phyloP scores from a whole-genome alignment of 2,888 invertebrate genomes.

The Cartodere bifasciata region DNA sequence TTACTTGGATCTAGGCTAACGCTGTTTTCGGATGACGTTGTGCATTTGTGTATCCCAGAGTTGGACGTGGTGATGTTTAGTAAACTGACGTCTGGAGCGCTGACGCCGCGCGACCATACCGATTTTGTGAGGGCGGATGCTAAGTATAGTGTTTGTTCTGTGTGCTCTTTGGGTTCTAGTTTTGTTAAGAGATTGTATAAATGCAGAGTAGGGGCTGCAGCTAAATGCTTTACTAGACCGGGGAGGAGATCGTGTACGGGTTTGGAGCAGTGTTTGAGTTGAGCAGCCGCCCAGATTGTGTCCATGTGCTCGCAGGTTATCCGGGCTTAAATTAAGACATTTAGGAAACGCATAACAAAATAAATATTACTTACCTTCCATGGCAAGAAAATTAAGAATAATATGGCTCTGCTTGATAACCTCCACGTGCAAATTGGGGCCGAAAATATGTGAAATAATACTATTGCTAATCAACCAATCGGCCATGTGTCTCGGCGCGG shows the following conservation, averaged over 20 bases:
- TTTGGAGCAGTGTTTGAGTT: conserved; percentile 87
- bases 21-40: conserved; percentile 65
- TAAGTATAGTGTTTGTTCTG: conserved; percentile 84
- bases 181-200: conserved; percentile 76
- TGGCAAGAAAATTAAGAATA: conserved; percentile 82
- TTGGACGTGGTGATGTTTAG: conserved; percentile 33
- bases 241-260: conserved; percentile 86
- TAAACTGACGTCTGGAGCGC: conserved; percentile 32
- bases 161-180: conserved; percentile 82
- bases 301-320: conserved; percentile 85
- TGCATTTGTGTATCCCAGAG: conserved; percentile 40
- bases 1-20: conserved; percentile 71
- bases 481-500: conserved; percentile 71
- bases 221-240: conserved; percentile 79
- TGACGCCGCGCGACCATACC: conserved; percentile 66
- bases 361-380: no score
- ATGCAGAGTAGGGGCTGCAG: conserved; percentile 79
- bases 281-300: conserved; percentile 89
- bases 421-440: conserved; percentile 95
- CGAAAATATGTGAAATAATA: conserved; percentile 88
- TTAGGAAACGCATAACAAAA: no score
- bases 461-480: conserved; percentile 82
- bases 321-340: no score
- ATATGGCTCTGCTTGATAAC: conserved; percentile 92
- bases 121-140: conserved; percentile 83